These are phyloP conservation scores for Phymanthus crucifer DNA, from an alignment of 92 coral and sea anemone species.

Conservation along the genomic window DNA sequence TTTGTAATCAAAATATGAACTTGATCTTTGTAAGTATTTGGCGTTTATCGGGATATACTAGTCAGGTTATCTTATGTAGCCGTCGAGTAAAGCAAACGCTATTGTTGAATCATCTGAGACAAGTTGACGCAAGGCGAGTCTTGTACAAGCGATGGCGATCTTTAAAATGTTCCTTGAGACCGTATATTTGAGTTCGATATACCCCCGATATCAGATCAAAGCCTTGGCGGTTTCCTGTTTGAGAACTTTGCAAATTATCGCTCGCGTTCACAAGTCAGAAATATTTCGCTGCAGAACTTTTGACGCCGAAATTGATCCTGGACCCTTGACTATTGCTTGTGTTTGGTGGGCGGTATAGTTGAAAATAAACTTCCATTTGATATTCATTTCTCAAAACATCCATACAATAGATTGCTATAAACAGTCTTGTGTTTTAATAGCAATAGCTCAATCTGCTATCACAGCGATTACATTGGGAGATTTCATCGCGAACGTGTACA, in stretches of 20 bases:
- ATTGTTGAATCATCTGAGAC: slow-evolving; percentile 26
- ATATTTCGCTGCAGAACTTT: slow-evolving; percentile 33
- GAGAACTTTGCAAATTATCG: slow-evolving; percentile 83
- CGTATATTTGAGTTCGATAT: slow-evolving; percentile 72
- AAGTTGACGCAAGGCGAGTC: slow-evolving; percentile 19
- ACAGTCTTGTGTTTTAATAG: slow-evolving; percentile 80
- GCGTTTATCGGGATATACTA: slow-evolving; percentile 18
- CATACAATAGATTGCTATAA: slow-evolving; percentile 52
- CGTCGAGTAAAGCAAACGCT: slow-evolving; percentile 24
- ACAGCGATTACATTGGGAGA: slow-evolving; percentile 79
- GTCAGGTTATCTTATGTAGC: slow-evolving; percentile 22
- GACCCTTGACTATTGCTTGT: slow-evolving; percentile 47
- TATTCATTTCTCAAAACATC: slow-evolving; percentile 69
- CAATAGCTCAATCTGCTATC: slow-evolving; percentile 67
- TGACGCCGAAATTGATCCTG: slow-evolving; percentile 55
- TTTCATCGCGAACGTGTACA: slow-evolving; percentile 86
- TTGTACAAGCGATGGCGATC: slow-evolving; percentile 35
- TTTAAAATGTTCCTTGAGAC: slow-evolving; percentile 18
- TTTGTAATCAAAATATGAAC: slow-evolving; percentile 45
- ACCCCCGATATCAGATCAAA: slow-evolving; percentile 69
- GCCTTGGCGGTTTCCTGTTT: slow-evolving; percentile 80
- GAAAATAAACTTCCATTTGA: slow-evolving; percentile 42
- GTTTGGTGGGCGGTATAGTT: slow-evolving; percentile 64
- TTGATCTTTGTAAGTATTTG: slow-evolving; percentile 27
- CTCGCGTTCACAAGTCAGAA: slow-evolving; percentile 52